Evolutionary conservation across 2,113 vertebrate species (phyloP), one percentile per base, ranked within the genome.

Genomic region (Pycnonotus jocosus): DNA sequence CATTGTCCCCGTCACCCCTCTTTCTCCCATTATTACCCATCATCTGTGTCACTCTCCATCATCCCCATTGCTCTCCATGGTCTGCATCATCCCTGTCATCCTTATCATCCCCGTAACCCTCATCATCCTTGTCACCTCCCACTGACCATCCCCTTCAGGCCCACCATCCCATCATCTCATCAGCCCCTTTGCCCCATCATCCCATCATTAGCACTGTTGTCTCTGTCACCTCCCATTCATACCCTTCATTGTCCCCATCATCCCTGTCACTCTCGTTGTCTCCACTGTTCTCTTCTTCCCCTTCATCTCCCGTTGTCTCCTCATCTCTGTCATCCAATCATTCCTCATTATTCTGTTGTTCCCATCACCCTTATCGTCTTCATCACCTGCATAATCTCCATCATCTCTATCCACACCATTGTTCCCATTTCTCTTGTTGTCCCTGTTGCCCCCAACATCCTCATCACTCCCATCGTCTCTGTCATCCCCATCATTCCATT

Each of bases 261-360:
- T 31, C 53, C 27, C 35, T 51, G 5, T 33, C 15, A 6, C 30
- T 87, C 28, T 6, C 2, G 28, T n/a, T 65, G 38, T 69, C 57
- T 25, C 18, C 22, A 9, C 25, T 18, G 27, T 17, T 54, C 11
- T 33, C 40, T 40, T 45, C 38, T 22, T 56, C 27, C 31, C 20
- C 12, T 25, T 45, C 45, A 24, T 62, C 6, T 11, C 10, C 11
- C 0, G 0, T 38, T 12, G 7, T 35, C 30, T 12, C 28, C 9
- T 72, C 69, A 28, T 15, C 23, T 54, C 48, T 30, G 15, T 40
- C 19, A 4, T 23, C 37, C 12, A 14, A 16, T 47, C 14, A 15
- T 31, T 27, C 53, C 17, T 7, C 18, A 28, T 61, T 23, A n/a
- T 22, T 27, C 23, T 28, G 8, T 18, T 25, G 5, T 31, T 33